These are phyloP conservation scores for Colletes gigas DNA, from an alignment of 1,140 invertebrate species.

Conservation along the genomic window DNA sequence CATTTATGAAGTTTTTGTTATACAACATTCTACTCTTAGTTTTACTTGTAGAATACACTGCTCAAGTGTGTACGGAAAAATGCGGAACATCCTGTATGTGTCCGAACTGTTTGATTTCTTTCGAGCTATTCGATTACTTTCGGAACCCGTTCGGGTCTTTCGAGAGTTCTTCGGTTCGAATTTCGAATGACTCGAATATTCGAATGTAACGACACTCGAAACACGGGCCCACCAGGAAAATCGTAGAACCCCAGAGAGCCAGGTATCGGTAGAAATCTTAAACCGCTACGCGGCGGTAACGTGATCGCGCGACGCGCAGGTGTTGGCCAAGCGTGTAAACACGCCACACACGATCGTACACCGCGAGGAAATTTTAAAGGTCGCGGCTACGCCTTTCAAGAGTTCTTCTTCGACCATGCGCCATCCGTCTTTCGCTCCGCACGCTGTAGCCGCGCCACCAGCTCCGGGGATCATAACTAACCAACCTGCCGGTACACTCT, in stretches of 20 bases:
- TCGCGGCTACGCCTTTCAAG: constrained; percentile 70
- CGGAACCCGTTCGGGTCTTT: too few species aligned
- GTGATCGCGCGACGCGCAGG: constrained; percentile 52
- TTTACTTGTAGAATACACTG: too few species aligned
- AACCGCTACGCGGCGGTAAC: constrained; percentile 36
- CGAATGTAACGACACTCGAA: not conserved
- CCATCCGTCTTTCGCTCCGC: constrained; percentile 65
- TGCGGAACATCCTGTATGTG: too few species aligned
- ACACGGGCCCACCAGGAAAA: not conserved
- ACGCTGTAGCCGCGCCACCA: constrained; percentile 40
- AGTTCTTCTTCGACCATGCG: constrained; percentile 57
- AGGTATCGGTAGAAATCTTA: constrained; percentile 36
- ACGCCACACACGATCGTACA: constrained; percentile 31
- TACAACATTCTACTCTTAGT: too few species aligned
- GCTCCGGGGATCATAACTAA: constrained; percentile 69
- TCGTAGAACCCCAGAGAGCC: not conserved
- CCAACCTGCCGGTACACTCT: constrained; percentile 66
- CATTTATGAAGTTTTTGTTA: too few species aligned
- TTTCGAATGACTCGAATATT: too few species aligned
- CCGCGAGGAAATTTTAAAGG: constrained; percentile 76
- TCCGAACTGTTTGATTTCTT: too few species aligned
- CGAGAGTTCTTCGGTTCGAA: too few species aligned
- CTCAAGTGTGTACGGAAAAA: too few species aligned
- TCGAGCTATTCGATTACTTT: too few species aligned
- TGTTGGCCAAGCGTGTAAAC: constrained; percentile 66